These are phyloP conservation scores for Dicroscelio sp. DNA, from an alignment of 2,888 invertebrate genomes.

Conservation along the genomic window DNA sequence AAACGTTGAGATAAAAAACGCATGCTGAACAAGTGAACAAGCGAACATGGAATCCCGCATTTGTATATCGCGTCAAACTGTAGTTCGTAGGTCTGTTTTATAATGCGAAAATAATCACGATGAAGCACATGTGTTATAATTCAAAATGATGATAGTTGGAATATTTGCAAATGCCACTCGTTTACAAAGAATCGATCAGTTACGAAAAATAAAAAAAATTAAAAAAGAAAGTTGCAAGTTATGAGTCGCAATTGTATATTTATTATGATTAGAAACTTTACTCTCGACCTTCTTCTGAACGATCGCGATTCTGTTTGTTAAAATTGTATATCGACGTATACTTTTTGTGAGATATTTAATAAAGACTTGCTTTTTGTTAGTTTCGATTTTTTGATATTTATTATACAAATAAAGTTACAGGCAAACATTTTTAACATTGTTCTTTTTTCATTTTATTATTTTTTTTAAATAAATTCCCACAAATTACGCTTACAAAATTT, in stretches of 20 bases:
- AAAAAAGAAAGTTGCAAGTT: conserved; percentile 33
- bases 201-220: background rate
- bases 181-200: too few relatives aligned
- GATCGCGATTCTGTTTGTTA: conserved; percentile 71
- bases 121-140: too few relatives aligned
- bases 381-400: conserved; percentile 44
- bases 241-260: conserved; percentile 57
- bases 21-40: too few relatives aligned
- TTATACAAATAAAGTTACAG: background rate
- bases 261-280: conserved; percentile 61
- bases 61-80: too few relatives aligned
- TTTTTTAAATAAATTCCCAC: too few relatives aligned
- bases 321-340: conserved; percentile 76
- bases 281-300: conserved; percentile 53
- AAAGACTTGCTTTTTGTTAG: conserved; percentile 78
- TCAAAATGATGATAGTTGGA: too few relatives aligned
- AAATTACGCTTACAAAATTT: too few relatives aligned
- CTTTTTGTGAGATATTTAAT: conserved; percentile 77
- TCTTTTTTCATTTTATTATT: background rate
- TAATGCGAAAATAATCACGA: too few relatives aligned
- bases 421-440: background rate
- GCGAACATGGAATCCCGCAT: too few relatives aligned
- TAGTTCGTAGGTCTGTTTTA: too few relatives aligned
- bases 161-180: too few relatives aligned
- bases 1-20: too few relatives aligned